phyloP scores from a whole-genome alignment of 2,797 vertebrate genomes.

The Argentina silus region DNA sequence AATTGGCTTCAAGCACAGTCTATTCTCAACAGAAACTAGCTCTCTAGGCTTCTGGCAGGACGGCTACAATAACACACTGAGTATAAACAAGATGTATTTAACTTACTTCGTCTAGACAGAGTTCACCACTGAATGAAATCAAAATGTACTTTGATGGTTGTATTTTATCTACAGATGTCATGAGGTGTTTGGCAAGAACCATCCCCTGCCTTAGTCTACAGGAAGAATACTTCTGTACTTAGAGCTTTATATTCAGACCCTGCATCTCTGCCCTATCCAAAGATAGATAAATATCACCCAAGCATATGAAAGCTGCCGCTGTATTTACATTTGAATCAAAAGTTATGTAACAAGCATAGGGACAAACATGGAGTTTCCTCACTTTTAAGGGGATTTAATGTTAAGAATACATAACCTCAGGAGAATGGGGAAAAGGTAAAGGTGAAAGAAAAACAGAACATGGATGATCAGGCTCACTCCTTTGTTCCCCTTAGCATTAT shows the following conservation, averaged over 20 bases:
- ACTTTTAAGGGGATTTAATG: slow-evolving; percentile 73
- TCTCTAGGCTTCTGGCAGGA: no score
- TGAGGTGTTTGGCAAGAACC: slow-evolving; percentile 80
- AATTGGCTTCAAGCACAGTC: no score
- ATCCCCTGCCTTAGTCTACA: slow-evolving; percentile 79
- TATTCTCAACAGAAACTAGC: no score
- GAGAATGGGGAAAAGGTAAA: slow-evolving; percentile 84
- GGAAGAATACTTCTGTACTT: slow-evolving; percentile 51
- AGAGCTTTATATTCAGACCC: slow-evolving; percentile 72
- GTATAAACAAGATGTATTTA: no score
- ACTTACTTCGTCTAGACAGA: no score
- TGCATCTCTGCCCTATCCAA: slow-evolving; percentile 75
- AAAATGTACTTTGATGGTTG: background rate
- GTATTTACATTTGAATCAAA: background rate
- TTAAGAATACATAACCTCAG: slow-evolving; percentile 81
- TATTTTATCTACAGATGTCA: slow-evolving; percentile 66
- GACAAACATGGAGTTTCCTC: background rate
- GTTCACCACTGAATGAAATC: no score
- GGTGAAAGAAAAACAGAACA: slow-evolving; percentile 67
- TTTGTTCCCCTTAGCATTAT: no score
- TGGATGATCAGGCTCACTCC: slow-evolving; percentile 26
- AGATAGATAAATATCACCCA: slow-evolving; percentile 75
- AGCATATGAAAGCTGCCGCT: background rate
- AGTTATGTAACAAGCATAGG: background rate
- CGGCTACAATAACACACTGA: no score